Percentiles rank a stretch among this genome's conserved stretches.
Conservation (phyloP, 2,888 invertebrate species). For the Lasius fuliginosus region DNA sequence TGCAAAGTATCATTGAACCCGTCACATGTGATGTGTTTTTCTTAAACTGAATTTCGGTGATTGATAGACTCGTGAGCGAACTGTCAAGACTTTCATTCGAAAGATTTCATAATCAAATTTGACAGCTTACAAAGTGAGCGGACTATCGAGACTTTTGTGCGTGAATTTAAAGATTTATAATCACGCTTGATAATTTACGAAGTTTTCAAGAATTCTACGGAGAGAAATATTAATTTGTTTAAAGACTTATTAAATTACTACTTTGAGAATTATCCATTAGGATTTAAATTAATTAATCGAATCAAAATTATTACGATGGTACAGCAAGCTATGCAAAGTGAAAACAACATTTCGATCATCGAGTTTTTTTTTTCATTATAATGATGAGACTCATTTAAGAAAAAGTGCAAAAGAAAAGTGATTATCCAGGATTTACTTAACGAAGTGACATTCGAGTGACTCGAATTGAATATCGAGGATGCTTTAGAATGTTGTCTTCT, state of each 20-base stretch:
- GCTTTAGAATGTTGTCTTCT: constrained; percentile 83
- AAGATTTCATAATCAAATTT: not conserved
- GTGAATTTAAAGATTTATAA: constrained; percentile 8
- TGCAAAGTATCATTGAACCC: not conserved
- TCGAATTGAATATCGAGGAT: constrained; percentile 63
- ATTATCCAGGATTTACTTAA: not conserved
- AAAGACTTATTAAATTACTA: not conserved
- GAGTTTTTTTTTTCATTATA: not conserved
- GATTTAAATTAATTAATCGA: not conserved
- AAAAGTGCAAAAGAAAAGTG: not conserved
- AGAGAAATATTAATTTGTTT: not conserved
- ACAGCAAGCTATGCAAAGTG: constrained; percentile 3
- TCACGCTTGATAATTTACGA: not conserved
- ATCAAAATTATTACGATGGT: not conserved
- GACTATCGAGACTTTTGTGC: not conserved
- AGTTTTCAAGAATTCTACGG: not conserved
- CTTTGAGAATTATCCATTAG: not conserved
- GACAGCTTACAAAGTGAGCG: not conserved
- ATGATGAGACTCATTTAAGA: not conserved
- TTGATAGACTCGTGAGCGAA: not conserved
- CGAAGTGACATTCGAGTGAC: not conserved
- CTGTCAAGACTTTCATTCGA: not conserved
- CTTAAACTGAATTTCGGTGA: not conserved
- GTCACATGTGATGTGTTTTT: constrained; percentile 25
- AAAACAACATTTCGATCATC: not conserved